Percentiles rank a stretch among this genome's conserved stretches.
These are phyloP conservation scores for Lophochroa leadbeateri DNA, from an alignment of 2,113 vertebrate genomes.

Conservation along the genomic window DNA sequence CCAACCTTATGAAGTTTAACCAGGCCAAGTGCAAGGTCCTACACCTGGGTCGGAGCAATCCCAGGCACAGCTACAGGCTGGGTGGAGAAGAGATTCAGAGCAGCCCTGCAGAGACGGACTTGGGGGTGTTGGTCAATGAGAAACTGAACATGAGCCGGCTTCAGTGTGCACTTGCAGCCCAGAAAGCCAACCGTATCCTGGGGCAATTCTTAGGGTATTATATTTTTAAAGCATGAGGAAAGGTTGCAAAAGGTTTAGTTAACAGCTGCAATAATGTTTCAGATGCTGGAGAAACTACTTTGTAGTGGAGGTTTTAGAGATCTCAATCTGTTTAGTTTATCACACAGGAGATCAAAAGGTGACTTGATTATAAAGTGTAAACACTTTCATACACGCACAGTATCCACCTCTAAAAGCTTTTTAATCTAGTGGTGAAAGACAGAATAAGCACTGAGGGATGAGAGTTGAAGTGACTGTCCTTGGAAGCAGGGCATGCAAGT, in stretches of 20 bases:
- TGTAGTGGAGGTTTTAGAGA: neutral
- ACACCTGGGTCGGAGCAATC: no score
- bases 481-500: conserved; percentile 2
- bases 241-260: neutral
- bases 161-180: no score
- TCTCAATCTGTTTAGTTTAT: conserved; percentile 22
- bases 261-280: conserved; percentile 5
- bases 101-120: no score
- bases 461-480: neutral
- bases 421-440: conserved; percentile 13
- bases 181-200: no score
- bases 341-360: conserved; percentile 25
- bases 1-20: no score
- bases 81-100: no score
- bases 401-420: conserved; percentile 48
- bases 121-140: no score
- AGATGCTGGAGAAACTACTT: conserved; percentile 13
- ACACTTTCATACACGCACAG: neutral
- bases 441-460: neutral
- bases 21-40: no score
- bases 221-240: conserved; percentile 5
- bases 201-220: neutral
- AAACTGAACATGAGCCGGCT: no score
- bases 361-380: conserved; percentile 38
- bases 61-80: no score